Percentiles rank a stretch among this genome's conserved stretches.
Evolutionary conservation across 2,797 vertebrate species (phyloP).

Genomic region (Chiloscyllium punctatum): DNA sequence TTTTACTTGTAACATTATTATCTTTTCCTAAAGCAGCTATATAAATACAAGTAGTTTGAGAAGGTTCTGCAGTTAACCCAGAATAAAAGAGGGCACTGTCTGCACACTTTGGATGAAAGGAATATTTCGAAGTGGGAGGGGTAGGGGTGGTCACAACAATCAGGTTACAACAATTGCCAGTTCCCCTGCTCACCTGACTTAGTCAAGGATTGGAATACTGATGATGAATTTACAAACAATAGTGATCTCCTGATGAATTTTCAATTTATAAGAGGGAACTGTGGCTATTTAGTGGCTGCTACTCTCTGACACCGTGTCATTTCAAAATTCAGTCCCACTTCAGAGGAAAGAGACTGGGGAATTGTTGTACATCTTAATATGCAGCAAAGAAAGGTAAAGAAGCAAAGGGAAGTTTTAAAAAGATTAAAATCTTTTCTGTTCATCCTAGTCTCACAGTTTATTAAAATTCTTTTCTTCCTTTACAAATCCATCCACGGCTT

Average conservation of each 20-base stretch:
- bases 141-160: not conserved
- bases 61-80: not conserved
- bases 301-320: not conserved
- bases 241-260: not conserved
- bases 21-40: not conserved
- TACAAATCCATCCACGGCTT: not conserved
- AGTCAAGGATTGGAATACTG: not conserved
- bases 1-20: not conserved
- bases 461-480: not conserved
- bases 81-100: not conserved
- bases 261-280: not conserved
- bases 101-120: not conserved
- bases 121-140: not conserved
- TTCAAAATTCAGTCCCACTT: not conserved
- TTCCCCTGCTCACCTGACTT: no score
- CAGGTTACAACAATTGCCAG: not conserved
- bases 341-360: not conserved
- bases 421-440: not conserved
- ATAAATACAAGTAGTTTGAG: not conserved
- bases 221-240: not conserved
- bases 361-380: not conserved
- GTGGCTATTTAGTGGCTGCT: not conserved
- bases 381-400: not conserved
- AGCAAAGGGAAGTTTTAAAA: not conserved
- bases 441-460: not conserved